Percentiles rank a stretch among this genome's conserved stretches.
Evolutionary conservation across 1,140 invertebrate genomes (phyloP).

Genomic region (Caenorhabditis tropicalis): DNA sequence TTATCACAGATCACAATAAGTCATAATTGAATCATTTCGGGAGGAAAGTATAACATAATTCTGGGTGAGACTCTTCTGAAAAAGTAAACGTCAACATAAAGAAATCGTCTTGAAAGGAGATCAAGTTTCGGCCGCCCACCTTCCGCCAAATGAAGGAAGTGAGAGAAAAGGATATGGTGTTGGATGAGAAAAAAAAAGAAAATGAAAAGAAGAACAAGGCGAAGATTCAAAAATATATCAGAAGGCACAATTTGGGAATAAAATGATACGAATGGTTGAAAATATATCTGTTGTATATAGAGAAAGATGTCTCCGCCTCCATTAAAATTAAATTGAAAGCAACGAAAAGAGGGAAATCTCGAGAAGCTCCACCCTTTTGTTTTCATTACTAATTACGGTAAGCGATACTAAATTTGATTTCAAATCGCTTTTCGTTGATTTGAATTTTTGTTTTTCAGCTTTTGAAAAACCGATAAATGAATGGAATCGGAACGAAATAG

Average conservation of each 20-base stretch:
- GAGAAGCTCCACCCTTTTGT: conserved; percentile 16
- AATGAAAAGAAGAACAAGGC: neutral
- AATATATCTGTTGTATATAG: neutral
- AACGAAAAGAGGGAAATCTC: no score
- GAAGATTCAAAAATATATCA: neutral
- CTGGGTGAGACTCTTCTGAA: neutral
- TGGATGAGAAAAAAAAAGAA: no score
- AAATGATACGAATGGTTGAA: neutral
- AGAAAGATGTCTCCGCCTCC: conserved; percentile 2
- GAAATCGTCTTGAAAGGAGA: conserved; percentile 16
- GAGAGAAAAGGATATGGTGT: neutral
- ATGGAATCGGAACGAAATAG: neutral
- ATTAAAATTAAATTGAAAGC: neutral
- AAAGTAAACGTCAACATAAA: conserved; percentile 37
- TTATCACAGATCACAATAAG: neutral
- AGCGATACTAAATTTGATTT: conserved; percentile 20
- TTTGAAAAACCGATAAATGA: neutral
- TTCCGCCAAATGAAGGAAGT: conserved; percentile 32
- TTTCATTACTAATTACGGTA: conserved; percentile 18
- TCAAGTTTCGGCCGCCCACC: conserved; percentile 40
- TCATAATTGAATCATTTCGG: neutral
- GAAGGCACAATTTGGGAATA: conserved; percentile 19
- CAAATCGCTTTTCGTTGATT: neutral
- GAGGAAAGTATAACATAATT: neutral
- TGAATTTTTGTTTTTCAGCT: neutral